These are phyloP conservation scores for Bombus superbus DNA, from an alignment of 1,140 invertebrate species.

Conservation along the genomic window DNA sequence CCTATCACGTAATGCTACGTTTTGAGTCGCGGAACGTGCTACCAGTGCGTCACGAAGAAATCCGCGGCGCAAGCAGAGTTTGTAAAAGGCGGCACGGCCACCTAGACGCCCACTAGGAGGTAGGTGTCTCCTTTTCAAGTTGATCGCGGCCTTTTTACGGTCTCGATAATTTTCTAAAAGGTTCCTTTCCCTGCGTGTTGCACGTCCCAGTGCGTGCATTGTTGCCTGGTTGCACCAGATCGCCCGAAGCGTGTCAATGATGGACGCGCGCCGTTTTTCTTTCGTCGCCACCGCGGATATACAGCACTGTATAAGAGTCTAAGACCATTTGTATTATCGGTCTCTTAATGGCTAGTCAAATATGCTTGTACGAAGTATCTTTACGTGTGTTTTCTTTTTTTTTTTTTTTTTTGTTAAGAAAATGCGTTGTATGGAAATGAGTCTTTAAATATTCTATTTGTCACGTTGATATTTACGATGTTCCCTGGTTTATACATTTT, in stretches of 20 bases:
- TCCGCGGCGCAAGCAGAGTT: slow-evolving; percentile 26
- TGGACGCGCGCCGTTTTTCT: slow-evolving; percentile 34
- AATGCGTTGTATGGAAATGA: background rate
- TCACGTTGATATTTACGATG: background rate
- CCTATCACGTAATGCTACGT: slow-evolving; percentile 5
- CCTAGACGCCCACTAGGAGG: slow-evolving; percentile 50
- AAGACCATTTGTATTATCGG: background rate
- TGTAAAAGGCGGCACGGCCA: slow-evolving; percentile 39
- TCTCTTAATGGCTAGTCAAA: background rate
- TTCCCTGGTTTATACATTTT: background rate
- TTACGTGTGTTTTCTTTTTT: background rate
- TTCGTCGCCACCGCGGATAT: background rate
- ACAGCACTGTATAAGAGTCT: too few relatives aligned
- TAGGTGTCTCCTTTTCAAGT: slow-evolving; percentile 63
- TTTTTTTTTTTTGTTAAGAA: background rate
- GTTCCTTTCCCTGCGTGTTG: slow-evolving; percentile 56
- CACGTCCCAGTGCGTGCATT: slow-evolving; percentile 25
- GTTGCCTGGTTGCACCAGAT: slow-evolving; percentile 61
- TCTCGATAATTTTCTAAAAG: slow-evolving; percentile 60
- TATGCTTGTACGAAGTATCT: background rate
- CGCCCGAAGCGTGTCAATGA: slow-evolving; percentile 51
- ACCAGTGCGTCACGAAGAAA: background rate
- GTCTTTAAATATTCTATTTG: background rate
- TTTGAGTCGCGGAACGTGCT: slow-evolving; percentile 1
- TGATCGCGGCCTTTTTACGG: slow-evolving; percentile 52